Evolutionary conservation across 2,888 invertebrate species (phyloP), one percentile per base, ranked within the genome.

Genomic region (Tinea semifulvella): DNA sequence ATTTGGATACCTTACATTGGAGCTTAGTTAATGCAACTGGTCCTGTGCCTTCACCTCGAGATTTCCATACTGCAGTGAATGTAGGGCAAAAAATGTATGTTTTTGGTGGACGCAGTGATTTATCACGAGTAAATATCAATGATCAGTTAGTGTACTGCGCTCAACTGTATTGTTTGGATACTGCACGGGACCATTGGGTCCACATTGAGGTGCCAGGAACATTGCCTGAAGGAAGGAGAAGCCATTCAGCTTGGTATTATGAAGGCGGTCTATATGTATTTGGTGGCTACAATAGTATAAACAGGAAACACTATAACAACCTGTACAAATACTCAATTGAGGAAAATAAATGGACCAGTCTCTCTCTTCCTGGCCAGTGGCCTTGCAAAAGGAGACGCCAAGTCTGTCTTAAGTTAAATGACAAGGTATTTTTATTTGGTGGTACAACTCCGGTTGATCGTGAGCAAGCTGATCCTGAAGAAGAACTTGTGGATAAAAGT

Each of bases 231-330:
- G 94, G 95, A 26, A 80, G 96, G 50, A 83, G 96, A 42, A 95
- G 94, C 66, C 96, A 96, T 77, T 95, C 96, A 49, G 91, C 94
- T 54, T 95, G 94, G 87, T 75, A 89, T 4, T 86, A 91, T 62
- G 84, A 89, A 51, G 86, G 85, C 17, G 82, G 85, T 55, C 86
- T 96, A 79, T 95, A 91, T 62, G 87, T 96, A 49, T 96, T 96
- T 75, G 96, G 96, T 43, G 96, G 96, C 19, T 96, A 88, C 62
- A 93, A 95, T 70, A 91, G 92, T 7, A 75, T 88, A 19, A 65
- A 82, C 44, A 87, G 89, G 54, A 74, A 84, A 45, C 96, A 96
- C 72, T 95, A 88, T 61, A 91, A 92, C 70, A 94, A 96, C 71
- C 73, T 96, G 50, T 88, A 88, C 65, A 86, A 87, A 58, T 95